A percentile compares a stretch with the other conserved stretches of the same genome.
Conservation (phyloP, 2,888 invertebrate species). For the Latheticus oryzae region DNA sequence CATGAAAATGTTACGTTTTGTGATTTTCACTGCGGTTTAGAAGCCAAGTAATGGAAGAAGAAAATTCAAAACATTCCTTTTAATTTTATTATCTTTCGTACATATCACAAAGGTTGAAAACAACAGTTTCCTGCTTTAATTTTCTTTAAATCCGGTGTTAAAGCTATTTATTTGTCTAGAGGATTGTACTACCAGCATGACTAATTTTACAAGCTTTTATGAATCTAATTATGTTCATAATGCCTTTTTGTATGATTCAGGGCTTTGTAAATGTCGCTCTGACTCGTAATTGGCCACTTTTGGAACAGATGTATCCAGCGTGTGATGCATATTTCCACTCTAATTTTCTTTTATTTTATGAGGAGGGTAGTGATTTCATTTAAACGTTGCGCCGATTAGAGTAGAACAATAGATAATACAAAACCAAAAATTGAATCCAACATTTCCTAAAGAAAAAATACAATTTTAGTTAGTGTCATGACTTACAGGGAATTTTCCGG, state of each 20-base stretch:
- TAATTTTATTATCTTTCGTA: background rate
- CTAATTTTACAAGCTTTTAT: constrained; percentile 8
- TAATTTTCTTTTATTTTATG: constrained; percentile 22
- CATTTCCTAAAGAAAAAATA: no score
- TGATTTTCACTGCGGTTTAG: background rate
- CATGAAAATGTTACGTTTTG: background rate
- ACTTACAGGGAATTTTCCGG: no score
- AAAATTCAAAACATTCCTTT: background rate
- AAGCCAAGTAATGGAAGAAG: background rate
- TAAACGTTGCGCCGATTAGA: no score
- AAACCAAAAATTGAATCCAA: no score
- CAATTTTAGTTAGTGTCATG: no score
- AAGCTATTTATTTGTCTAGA: constrained; percentile 3
- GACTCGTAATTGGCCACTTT: constrained; percentile 25
- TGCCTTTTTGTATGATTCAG: constrained; percentile 29
- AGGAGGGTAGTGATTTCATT: constrained; percentile 11
- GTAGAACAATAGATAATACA: no score
- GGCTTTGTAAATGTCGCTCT: constrained; percentile 18
- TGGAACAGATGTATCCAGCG: constrained; percentile 19
- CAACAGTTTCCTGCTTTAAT: constrained; percentile 4
- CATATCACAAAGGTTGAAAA: background rate
- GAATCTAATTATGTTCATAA: constrained; percentile 26
- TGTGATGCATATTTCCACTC: constrained; percentile 18
- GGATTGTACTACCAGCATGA: constrained; percentile 14
- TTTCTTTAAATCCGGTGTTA: constrained; percentile 14